Evolutionary conservation across 37 sponge, comb jelly and placozoan species (phyloP).

Genomic region (Agelas oroides): DNA sequence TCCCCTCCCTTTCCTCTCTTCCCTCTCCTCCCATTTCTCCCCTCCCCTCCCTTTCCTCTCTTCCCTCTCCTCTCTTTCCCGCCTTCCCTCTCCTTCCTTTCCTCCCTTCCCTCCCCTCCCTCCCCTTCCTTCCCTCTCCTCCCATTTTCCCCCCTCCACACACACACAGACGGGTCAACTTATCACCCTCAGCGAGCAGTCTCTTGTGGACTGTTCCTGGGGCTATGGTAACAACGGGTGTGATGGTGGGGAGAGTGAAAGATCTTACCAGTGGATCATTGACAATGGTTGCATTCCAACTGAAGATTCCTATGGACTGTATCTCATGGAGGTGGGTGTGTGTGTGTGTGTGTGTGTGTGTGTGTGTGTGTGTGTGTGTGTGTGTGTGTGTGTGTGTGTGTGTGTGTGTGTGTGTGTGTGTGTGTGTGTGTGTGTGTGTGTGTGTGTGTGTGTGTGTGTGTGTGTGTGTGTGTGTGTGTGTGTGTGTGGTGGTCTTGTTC

Average conservation of each 20-base stretch:
- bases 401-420: no score
- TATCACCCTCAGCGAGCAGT: slow-evolving; percentile 76
- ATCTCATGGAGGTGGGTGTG: slow-evolving; percentile 83
- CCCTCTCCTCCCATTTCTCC: neutral
- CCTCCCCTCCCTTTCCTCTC: slow-evolving; percentile 18
- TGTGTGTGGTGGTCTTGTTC: no score
- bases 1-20: neutral
- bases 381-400: no score
- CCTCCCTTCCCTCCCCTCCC: neutral
- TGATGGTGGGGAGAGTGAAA: slow-evolving; percentile 98
- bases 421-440: no score
- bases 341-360: neutral
- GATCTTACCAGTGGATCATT: slow-evolving; percentile 94
- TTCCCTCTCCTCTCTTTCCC: slow-evolving; percentile 14
- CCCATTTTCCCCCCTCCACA: neutral
- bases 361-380: no score
- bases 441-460: no score
- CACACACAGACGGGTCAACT: slow-evolving; percentile 35
- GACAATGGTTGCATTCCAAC: slow-evolving; percentile 86
- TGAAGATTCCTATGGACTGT: slow-evolving; percentile 81
- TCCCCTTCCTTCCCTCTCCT: neutral
- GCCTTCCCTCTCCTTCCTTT: slow-evolving; percentile 2
- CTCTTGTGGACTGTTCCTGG: slow-evolving; percentile 97
- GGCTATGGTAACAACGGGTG: slow-evolving; percentile 97
- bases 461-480: no score